Base-by-base conservation (phyloP, 2,797 vertebrate species). In the Diplodus puntazzo region DNA sequence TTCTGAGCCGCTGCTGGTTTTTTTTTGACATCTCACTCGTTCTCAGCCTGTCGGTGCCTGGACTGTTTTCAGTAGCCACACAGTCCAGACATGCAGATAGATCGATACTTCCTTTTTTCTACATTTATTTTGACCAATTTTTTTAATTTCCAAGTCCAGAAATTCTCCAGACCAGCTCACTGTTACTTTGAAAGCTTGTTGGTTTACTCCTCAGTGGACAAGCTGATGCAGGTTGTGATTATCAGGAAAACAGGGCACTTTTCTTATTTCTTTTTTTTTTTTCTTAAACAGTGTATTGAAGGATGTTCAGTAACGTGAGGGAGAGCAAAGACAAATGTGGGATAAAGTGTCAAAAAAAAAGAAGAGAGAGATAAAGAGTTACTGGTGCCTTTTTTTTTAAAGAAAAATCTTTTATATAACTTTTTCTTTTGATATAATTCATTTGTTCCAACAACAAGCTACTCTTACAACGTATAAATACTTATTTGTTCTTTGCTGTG, bases 401-500 rank as follows among this genome's bases (percentile, higher is more conserved):
- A 34, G 30, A 34, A 34, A 30, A 59, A 76, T 16, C 13, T 87
- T 88, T 86, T 78, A 25, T 85, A 86, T 27, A 73, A 50, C 49
- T 16, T 72, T 57, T 57, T 79, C 52, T 66, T 82, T 71, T 88
- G 74, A 79, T 87, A 69, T 54, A 63, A 86, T 71, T 17, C 17
- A 30, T 74, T 79, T 84, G 27, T 76, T 71, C 50, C 61, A 12
- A 53, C 53, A 42, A 75, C 17, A 66, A 81, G 67, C 57, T 79
- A 63, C 74, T 79, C 66, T 77, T 76, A 49, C 75, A 73, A 27
- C 82, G 84, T 87, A 82, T 65, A 84, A 83, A 88, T 86, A 79
- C 74, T 18, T 80, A 43, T 70, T 72, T 86, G 75, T 78, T 68
- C n/a, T 79, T 78, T 83, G 76, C 69, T 79, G 63, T 90, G 75